Evolutionary conservation across 2,113 vertebrate genomes (phyloP).

Genomic region (Aptenodytes forsteri): DNA sequence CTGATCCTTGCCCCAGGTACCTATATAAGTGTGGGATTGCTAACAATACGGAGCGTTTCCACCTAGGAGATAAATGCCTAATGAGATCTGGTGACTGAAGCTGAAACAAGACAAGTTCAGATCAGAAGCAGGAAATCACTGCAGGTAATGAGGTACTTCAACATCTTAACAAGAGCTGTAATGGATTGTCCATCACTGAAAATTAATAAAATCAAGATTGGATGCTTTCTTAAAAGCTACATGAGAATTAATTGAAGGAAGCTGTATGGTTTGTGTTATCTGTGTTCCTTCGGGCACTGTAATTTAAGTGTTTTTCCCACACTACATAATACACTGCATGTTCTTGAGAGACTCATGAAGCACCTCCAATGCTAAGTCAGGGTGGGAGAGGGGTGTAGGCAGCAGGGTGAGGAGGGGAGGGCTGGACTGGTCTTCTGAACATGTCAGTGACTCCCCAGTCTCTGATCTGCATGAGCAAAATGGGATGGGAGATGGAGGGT

Average conservation of each 20-base stretch:
- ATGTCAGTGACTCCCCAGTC: rapidly evolving
- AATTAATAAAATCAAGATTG: neutral
- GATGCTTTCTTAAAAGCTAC: neutral
- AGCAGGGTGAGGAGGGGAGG: neutral
- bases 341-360: too few relatives aligned
- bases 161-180: neutral
- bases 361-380: too few relatives aligned
- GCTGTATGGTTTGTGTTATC: neutral
- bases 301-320: neutral
- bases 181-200: neutral
- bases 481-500: too few relatives aligned
- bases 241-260: neutral
- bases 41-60: neutral
- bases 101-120: neutral
- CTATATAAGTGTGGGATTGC: neutral
- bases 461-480: neutral
- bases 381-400: too few relatives aligned
- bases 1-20: neutral
- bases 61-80: neutral
- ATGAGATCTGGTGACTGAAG: neutral
- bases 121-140: neutral
- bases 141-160: neutral
- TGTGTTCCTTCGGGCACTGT: rapidly evolving
- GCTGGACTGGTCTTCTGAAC: neutral
- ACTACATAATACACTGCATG: rapidly evolving